Percentiles rank a stretch among this genome's conserved stretches.
Evolutionary conservation across 2,113 vertebrate genomes (phyloP).

Genomic region (Cepphus grylle): DNA sequence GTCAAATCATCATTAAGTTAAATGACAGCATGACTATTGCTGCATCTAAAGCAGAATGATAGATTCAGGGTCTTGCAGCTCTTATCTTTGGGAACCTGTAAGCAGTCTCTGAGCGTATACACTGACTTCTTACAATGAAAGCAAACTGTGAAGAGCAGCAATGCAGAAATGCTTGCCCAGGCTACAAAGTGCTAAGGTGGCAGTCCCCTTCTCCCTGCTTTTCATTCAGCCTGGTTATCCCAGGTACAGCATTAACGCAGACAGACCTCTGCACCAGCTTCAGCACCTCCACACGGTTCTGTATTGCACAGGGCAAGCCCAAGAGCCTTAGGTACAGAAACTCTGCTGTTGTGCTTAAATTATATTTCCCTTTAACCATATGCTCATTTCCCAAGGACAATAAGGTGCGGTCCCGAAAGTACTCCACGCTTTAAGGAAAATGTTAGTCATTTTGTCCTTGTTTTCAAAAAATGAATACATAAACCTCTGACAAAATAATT

Average conservation of each 20-base stretch:
- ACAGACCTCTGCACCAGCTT: neutral
- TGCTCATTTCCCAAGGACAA: neutral
- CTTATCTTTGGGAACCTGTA: neutral
- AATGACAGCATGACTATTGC: neutral
- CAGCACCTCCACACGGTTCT: fast-evolving
- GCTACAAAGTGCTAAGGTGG: neutral
- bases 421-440: neutral
- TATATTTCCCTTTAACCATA: neutral
- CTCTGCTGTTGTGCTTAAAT: neutral
- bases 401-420: neutral
- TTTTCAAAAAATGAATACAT: neutral
- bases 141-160: neutral
- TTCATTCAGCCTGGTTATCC: neutral
- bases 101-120: neutral
- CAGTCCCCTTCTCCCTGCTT: neutral
- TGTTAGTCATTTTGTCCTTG: neutral
- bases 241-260: neutral
- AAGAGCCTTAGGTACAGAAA: neutral
- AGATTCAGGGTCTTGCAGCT: neutral
- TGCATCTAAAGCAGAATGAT: neutral
- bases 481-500: neutral
- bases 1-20: neutral
- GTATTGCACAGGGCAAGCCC: neutral
- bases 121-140: neutral
- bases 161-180: neutral